Evolutionary conservation across 2,113 vertebrate species (phyloP), one percentile per base, ranked within the genome.

Genomic region (Mirounga angustirostris): DNA sequence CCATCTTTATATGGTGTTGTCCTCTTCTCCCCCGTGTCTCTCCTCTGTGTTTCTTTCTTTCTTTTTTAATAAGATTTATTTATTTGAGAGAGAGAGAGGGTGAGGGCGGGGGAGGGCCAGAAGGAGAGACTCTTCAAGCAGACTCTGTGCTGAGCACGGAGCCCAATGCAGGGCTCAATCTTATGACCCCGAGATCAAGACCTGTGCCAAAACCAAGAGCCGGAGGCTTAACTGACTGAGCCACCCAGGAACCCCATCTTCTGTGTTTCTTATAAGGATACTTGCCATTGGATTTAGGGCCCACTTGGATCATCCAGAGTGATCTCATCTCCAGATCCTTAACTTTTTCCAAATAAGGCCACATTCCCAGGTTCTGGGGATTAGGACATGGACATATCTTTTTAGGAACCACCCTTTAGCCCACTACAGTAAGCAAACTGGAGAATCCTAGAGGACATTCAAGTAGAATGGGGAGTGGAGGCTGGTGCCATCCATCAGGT

Each of bases 281-380:
- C 10, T 84, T 84, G 4, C 52, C 52, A 40, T 6, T 87, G n/a
- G 56, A 67, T 63, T 90, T 56, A 78, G 9, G 67, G 67, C 26
- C 14, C 30, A 82, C 40, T 6, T n/a, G 24, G 59, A 46, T 52
- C 40, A 94, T 58, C 1, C 8, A 89, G 26, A 54, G 74, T 58
- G 61, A 81, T 80, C 67, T 80, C 61, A 86, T 91, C 52, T 91
- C 56, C 8, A 79, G 22, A 79, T 28, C 13, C 7, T 89, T 89
- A 94, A 91, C 21, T 83, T 95, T 93, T 93, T 30, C 28, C 91
- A 88, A 85, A 92, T 83, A 87, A 96, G 91, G 65, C 76, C 46
- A 91, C 22, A 40, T 65, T 91, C 26, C 36, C 52, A 88, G 28
- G 5, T 67, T 81, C 36, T 36, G 33, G 28, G 43, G 19, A 84